These are phyloP conservation scores for Aphelocoma coerulescens DNA, from an alignment of 2,113 vertebrate genomes.

Conservation along the genomic window DNA sequence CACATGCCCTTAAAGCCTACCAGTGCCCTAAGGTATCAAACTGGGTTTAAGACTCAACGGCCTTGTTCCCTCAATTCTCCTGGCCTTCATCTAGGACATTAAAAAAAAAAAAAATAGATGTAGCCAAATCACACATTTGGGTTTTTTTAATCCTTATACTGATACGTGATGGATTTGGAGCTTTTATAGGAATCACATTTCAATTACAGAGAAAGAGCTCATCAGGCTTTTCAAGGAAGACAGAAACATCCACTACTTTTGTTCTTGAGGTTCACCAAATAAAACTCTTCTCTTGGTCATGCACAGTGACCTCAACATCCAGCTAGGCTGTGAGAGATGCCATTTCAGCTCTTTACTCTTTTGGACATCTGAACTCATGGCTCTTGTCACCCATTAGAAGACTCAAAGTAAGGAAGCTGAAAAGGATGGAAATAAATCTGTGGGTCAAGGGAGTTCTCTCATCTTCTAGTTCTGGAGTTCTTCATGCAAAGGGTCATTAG, in stretches of 20 bases:
- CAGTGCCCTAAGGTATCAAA: neutral
- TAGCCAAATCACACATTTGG: neutral
- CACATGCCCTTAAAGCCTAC: neutral
- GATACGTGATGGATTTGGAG: neutral
- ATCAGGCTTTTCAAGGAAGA: neutral
- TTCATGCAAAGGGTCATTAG: neutral
- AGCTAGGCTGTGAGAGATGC: neutral
- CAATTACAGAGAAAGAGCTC: neutral
- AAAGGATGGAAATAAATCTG: neutral
- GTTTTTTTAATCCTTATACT: neutral
- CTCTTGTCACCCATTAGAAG: neutral
- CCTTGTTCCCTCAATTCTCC: neutral
- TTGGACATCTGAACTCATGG: neutral
- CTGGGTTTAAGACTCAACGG: neutral
- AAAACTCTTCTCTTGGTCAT: neutral
- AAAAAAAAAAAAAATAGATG: neutral
- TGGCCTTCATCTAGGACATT: accelerated
- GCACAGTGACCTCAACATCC: neutral
- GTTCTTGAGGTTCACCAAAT: neutral
- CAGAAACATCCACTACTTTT: neutral
- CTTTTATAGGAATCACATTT: neutral
- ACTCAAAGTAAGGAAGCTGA: neutral
- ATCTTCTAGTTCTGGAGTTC: neutral
- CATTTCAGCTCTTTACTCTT: neutral
- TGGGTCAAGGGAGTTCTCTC: neutral